Evolutionary conservation across 2,113 vertebrate species (phyloP).

Genomic region (Bos indicus): DNA sequence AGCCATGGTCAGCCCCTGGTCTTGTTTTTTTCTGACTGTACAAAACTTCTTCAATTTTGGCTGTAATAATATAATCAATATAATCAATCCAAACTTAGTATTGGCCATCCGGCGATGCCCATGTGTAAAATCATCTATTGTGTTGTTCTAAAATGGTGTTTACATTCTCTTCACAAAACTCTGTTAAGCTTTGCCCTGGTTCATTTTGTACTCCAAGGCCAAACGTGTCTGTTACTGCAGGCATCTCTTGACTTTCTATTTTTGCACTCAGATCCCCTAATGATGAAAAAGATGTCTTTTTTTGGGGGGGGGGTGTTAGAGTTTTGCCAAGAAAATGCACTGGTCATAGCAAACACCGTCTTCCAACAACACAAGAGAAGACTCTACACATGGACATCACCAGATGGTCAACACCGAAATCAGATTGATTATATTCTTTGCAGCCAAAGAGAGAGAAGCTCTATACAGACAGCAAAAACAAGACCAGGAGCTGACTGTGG

Average conservation of each 20-base stretch:
- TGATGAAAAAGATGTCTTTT: not conserved
- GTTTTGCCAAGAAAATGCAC: no score
- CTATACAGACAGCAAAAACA: no score
- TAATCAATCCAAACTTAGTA: not conserved
- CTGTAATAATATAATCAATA: not conserved
- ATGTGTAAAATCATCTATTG: not conserved
- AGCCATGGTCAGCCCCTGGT: not conserved
- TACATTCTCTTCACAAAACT: not conserved
- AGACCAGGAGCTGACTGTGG: no score
- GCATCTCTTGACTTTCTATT: not conserved
- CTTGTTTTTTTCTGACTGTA: not conserved
- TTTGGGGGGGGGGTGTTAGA: not conserved
- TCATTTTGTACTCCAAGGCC: not conserved
- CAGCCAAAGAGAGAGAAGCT: no score
- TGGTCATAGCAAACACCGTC: no score
- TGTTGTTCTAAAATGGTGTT: not conserved
- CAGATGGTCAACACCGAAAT: no score
- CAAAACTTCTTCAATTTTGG: not conserved
- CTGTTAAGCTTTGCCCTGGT: not conserved
- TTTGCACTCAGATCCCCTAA: not conserved
- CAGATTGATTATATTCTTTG: no score
- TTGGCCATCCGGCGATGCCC: not conserved
- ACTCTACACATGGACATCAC: no score
- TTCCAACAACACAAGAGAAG: no score
- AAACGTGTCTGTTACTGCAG: not conserved